Evolutionary conservation across 1,140 invertebrate species (phyloP).

Genomic region (Solen grandis): DNA sequence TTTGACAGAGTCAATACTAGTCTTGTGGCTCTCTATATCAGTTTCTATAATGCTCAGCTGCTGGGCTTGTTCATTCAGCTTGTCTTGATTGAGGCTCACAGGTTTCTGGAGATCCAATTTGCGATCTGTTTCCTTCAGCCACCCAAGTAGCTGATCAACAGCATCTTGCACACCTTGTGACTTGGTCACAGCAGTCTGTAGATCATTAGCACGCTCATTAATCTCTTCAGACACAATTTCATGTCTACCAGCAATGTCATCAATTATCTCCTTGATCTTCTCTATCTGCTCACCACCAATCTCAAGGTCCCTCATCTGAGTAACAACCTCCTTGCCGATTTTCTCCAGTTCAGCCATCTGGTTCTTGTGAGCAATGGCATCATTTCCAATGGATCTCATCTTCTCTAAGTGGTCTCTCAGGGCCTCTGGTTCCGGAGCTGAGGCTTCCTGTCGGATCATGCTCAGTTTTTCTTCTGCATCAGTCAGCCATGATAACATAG

Average conservation of each 20-base stretch:
- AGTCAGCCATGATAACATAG: conserved; percentile 90
- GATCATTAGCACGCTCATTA: conserved; percentile 65
- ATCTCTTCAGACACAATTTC: conserved; percentile 84
- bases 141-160: conserved; percentile 90
- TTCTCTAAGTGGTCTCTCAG: conserved; percentile 93
- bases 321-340: conserved; percentile 79
- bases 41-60: conserved; percentile 90
- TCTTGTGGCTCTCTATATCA: conserved; percentile 92
- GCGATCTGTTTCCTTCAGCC: conserved; percentile 92
- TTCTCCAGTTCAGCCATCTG: conserved; percentile 87
- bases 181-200: conserved; percentile 91
- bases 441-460: conserved; percentile 89
- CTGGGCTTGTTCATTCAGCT: conserved; percentile 93
- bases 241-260: conserved; percentile 89
- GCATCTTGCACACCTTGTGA: conserved; percentile 97
- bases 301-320: conserved; percentile 88
- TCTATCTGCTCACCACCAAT: conserved; percentile 87
- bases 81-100: conserved; percentile 92
- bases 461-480: conserved; percentile 90
- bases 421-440: conserved; percentile 91
- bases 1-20: conserved; percentile 91
- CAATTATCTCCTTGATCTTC: conserved; percentile 89
- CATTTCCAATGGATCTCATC: conserved; percentile 92
- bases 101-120: conserved; percentile 88
- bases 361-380: conserved; percentile 91